Evolutionary conservation across 2,113 vertebrate species (phyloP).

Genomic region (Myrmecobius fasciatus): DNA sequence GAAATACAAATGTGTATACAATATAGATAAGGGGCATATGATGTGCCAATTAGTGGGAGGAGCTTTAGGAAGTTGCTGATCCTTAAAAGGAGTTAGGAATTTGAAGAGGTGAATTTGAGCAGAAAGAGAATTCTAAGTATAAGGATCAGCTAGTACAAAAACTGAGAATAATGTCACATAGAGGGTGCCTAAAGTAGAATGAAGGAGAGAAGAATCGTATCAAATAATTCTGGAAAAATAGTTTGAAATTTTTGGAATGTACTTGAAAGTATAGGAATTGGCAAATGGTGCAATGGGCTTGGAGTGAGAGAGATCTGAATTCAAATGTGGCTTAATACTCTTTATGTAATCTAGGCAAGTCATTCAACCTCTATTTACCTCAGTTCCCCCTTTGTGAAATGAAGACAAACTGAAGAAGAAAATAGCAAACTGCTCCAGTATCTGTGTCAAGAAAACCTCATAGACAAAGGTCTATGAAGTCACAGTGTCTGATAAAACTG

Average conservation of each 20-base stretch:
- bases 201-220: neutral
- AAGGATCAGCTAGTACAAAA: neutral
- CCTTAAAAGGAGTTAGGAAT: neutral
- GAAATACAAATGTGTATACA: neutral
- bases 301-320: neutral
- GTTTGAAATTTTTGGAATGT: neutral
- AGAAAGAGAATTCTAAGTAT: neutral
- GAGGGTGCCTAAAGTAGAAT: neutral
- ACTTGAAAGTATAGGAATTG: neutral
- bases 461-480: neutral
- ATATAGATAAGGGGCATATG: neutral
- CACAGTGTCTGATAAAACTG: neutral
- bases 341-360: neutral
- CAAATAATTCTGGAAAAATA: neutral
- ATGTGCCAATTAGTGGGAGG: neutral
- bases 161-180: neutral
- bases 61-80: neutral
- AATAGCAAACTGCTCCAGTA: neutral
- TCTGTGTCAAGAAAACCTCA: neutral
- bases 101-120: neutral
- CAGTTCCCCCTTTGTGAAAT: neutral
- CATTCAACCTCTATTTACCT: neutral
- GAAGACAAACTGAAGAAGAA: neutral
- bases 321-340: neutral
- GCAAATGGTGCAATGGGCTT: neutral